A percentile compares a stretch with the other conserved stretches of the same genome.
phyloP scores from a whole-genome alignment of 2,113 vertebrate species.

The Mungos mungo region DNA sequence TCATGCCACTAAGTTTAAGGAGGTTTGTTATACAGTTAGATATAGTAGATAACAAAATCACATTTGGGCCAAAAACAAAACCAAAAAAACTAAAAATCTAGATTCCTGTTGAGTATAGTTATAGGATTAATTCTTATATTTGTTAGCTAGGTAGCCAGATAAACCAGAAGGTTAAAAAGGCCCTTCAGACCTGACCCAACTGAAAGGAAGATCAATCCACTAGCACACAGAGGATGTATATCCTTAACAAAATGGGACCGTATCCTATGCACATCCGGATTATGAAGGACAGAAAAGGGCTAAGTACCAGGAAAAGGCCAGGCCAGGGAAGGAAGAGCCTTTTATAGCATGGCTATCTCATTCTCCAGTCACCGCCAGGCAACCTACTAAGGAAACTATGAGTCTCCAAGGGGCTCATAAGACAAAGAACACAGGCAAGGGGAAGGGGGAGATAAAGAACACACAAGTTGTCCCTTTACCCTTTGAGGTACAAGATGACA shows the following conservation, averaged over 20 bases:
- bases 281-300: background rate
- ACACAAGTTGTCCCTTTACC: background rate
- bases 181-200: background rate
- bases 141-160: background rate
- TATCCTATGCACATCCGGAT: background rate
- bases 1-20: background rate
- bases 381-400: constrained; percentile 44
- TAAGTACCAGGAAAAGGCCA: constrained; percentile 41
- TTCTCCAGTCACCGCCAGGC: constrained; percentile 29
- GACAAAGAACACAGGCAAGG: constrained; percentile 41
- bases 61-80: background rate
- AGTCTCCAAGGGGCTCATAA: constrained; percentile 23
- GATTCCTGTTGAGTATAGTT: background rate
- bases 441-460: background rate
- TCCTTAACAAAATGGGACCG: background rate
- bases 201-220: background rate
- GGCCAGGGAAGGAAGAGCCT: constrained; percentile 55
- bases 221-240: background rate
- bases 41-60: background rate
- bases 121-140: background rate
- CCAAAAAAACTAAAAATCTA: background rate
- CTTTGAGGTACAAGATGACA: background rate
- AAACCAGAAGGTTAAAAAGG: background rate
- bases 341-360: constrained; percentile 50
- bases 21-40: background rate